A percentile compares a stretch with the other conserved stretches of the same genome.
phyloP scores from a whole-genome alignment of 2,888 invertebrate species.

The Teleogryllus oceanicus region DNA sequence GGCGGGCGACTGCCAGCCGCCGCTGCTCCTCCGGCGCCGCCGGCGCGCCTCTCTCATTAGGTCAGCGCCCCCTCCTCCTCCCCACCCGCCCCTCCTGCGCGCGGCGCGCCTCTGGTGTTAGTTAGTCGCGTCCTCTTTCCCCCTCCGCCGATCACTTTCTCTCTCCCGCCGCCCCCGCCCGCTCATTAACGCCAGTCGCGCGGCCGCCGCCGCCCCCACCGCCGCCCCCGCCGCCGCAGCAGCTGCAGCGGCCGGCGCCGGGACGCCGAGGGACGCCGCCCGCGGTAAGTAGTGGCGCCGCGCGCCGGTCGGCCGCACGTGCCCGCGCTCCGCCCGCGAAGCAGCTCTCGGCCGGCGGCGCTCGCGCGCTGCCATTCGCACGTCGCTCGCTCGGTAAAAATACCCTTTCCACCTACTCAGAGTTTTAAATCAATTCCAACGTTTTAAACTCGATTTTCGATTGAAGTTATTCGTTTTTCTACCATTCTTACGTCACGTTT shows the following conservation, averaged over 20 bases:
- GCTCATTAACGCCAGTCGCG: not conserved
- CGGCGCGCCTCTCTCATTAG: not conserved
- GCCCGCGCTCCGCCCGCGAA: not conserved
- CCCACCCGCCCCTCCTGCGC: not conserved
- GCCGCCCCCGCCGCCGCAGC: not conserved
- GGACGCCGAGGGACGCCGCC: not conserved
- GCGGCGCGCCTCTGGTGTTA: no score
- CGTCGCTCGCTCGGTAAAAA: no score
- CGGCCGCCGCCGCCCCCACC: not conserved
- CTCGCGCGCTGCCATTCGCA: not conserved
- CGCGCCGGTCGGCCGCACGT: not conserved
- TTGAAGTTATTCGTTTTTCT: no score
- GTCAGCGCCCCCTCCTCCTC: not conserved
- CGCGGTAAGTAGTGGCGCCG: not conserved
- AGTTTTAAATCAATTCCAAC: no score
- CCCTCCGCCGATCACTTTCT: not conserved
- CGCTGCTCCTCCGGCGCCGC: not conserved
- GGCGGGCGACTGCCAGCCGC: not conserved
- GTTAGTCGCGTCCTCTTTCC: not conserved
- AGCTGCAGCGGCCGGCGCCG: not conserved
- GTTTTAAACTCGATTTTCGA: no score
- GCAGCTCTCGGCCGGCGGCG: not conserved
- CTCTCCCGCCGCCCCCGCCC: not conserved
- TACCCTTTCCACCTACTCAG: fast-evolving
- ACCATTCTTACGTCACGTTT: no score